Evolutionary conservation across 2,113 vertebrate genomes (phyloP), one percentile per base, ranked within the genome.

Genomic region (Equus quagga): DNA sequence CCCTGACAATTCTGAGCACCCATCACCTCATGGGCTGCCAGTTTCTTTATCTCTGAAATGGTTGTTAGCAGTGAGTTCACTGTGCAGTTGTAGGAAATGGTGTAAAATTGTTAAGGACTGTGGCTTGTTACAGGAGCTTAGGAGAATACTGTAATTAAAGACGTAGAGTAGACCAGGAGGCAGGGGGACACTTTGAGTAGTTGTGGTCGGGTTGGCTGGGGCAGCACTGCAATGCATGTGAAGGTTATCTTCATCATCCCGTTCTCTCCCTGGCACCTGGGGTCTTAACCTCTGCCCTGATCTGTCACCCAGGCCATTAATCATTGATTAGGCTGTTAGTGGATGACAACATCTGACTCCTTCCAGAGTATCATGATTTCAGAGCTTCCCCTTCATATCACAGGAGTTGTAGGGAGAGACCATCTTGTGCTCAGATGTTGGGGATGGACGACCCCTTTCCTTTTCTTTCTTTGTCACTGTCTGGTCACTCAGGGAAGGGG

Each of bases 141-240:
- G 58, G 49, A 36, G 49, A 58, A 58, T 24, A 36, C 8, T 6
- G 12, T 73, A 7, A 13, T 51, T 76, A n/a, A 75, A 56, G 49
- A 70, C 54, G 36, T 0, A 26, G 62, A 93, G 26, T n/a, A 33
- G 84, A 21, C 60, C 49, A 31, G 23, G 5, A 26, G 51, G 33
- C 15, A 0, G 5, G 75, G 82, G n/a, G 28, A 44, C 54, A 10
- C 73, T 54, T 13, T 7, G 23, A 80, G 21, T 31, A 1, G 49
- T n/a, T 46, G 82, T 13, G 1, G 24, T 70, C 21, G 81, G 54
- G 51, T 23, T 2, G 54, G 31, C 41, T 33, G 0, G 0, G 46
- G 64, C 62, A 5, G 3, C 6, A 0, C 15, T 54, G 64, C 72
- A 8, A 72, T 83, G 78, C 78, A 13, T 15, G 0, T 8, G 44